These are phyloP conservation scores for Paguma larvata DNA, from an alignment of 2,797 vertebrate species.

Conservation along the genomic window DNA sequence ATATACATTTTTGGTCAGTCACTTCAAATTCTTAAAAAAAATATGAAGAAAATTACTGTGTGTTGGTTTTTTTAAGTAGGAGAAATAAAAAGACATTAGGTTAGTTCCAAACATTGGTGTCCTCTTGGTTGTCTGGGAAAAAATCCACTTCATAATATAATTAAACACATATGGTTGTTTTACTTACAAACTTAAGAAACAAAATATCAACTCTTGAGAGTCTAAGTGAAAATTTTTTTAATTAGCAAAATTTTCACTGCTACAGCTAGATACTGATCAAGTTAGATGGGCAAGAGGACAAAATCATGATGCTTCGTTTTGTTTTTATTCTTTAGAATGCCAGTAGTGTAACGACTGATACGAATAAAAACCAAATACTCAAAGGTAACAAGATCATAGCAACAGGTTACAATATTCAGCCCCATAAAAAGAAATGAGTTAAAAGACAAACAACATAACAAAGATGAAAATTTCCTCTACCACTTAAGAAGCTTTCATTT, in stretches of 20 bases:
- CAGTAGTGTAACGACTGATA: background rate
- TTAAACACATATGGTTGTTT: constrained; percentile 29
- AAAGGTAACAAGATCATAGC: background rate
- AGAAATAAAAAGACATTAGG: constrained; percentile 40
- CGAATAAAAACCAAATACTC: background rate
- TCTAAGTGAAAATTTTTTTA: constrained; percentile 20
- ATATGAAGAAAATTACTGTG: background rate
- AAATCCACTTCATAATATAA: constrained; percentile 39
- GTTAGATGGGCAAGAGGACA: background rate
- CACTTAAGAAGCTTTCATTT: background rate
- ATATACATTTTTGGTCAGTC: background rate
- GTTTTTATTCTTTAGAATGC: constrained; percentile 6
- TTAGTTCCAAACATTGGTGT: constrained; percentile 20
- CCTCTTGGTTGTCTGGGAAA: background rate
- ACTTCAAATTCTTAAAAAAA: constrained; percentile 49
- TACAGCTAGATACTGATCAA: constrained; percentile 27
- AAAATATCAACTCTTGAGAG: constrained; percentile 23
- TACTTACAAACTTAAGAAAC: constrained; percentile 36
- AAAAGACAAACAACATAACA: background rate
- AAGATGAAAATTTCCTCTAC: background rate
- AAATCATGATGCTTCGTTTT: constrained; percentile 5
- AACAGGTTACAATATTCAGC: background rate
- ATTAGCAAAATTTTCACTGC: constrained; percentile 2
- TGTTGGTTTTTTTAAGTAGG: constrained; percentile 3
- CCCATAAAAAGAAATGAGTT: background rate